Conservation (phyloP, 2,113 vertebrate genomes). For the Grammomys surdaster region DNA sequence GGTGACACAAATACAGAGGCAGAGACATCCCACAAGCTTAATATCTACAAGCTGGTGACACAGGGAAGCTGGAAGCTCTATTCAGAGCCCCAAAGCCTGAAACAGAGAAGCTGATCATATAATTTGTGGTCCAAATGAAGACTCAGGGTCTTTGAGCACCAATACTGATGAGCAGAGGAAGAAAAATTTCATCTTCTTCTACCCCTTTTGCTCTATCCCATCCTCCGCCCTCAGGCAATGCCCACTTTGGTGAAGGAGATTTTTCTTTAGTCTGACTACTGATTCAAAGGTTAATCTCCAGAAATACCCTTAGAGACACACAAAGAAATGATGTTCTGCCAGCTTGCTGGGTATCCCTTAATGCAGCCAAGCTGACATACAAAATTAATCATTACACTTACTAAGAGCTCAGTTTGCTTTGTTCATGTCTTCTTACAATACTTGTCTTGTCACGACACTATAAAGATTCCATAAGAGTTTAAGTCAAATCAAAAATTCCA, state of each 20-base stretch:
- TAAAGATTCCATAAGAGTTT: conserved; percentile 31
- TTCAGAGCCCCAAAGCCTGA: neutral
- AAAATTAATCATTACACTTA: neutral
- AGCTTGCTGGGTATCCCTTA: neutral
- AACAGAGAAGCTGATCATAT: neutral
- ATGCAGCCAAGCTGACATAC: neutral
- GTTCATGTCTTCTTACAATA: neutral
- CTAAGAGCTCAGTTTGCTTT: neutral
- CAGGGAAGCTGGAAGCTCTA: neutral
- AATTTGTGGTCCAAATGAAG: neutral
- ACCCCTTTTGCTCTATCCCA: neutral
- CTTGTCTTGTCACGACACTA: conserved; percentile 27
- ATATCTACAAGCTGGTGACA: neutral
- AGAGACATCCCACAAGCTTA: neutral
- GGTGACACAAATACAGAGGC: neutral
- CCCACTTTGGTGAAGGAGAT: neutral
- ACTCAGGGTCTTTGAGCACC: neutral
- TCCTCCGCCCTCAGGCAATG: neutral
- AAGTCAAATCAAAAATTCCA: neutral
- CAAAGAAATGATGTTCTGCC: neutral
- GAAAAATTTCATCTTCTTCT: neutral
- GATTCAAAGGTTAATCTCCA: neutral
- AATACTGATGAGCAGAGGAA: neutral
- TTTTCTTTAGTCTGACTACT: neutral
- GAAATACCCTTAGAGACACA: neutral